Base-by-base conservation (phyloP, 2,888 invertebrate species). In the Aricia artaxerxes region DNA sequence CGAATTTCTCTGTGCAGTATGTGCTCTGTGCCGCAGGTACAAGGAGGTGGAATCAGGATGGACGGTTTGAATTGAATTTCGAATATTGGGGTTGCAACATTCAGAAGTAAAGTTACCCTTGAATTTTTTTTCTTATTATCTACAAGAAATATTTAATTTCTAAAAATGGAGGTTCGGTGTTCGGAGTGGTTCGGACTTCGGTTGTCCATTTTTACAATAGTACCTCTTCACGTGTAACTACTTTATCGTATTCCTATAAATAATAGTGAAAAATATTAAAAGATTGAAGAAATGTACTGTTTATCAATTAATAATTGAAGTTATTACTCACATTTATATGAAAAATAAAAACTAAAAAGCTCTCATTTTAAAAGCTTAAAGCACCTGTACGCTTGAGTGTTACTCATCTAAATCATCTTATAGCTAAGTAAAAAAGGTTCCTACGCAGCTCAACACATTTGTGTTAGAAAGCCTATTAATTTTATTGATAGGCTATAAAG, bases 51-150 rank as follows among this genome's bases (percentile, higher is more conserved):
- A 86, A 85, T 83, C 87, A 89, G 90, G 90, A 91, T 91, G 90
- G 88, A 89, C 90, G 89, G 89, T 90, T 91, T 90, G 89, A 89
- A 89, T 90, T 89, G 88, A 91, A 91, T 89, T 89, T 90, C 88
- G 89, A 90, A 88, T 85, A 84, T 84, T 75, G 79, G 90, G 85
- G 90, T 88, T 90, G 89, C 90, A 84, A 88, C 83, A 73, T 31
- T n/a, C 38, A 35, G 13, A 13, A 38, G 78, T 77, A 75, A 44
- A 60, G 76, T 78, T 79, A 75, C 73, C n/a, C 61, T 64, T 75
- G 16, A 49, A 78, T 61, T 57, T 76, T 11, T 24, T 77, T 57
- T 53, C 35, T 60, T 57, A 9, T 49, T 13, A 13, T 13, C 24
- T 64, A 31, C 24, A 1, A 24, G 24, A 24, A 13, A 6, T 61